Base-by-base conservation (phyloP, 2,113 vertebrate genomes). In the Podiceps cristatus region DNA sequence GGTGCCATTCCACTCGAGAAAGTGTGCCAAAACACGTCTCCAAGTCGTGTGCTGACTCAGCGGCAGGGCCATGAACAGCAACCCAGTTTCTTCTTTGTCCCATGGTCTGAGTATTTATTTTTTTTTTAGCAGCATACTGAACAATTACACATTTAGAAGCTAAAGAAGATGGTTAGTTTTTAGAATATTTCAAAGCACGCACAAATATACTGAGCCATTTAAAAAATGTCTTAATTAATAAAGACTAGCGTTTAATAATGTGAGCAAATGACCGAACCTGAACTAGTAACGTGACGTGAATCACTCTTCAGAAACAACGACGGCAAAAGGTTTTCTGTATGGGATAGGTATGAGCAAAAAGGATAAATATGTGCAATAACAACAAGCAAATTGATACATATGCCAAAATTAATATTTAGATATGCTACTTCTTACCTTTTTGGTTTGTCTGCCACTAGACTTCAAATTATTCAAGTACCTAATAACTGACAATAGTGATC, bases 1-100 rank as follows among this genome's bases (percentile, higher is more conserved):
- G 58, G 25, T 8, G 17, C 42, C 2, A 0, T 5, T 73, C 59
- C 42, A 37, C 49, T 50, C 0, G 0, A 31, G 47, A 63, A 55
- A 31, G 45, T 47, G 20, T 33, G 86, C 49, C 83, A 87, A 81
- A 81, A 53, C 29, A 50, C 0, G 2, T 5, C 50, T 88, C 29
- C 63, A 40, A 47, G 25, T 29, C 2, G 0, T 27, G 28, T 37
- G n/a, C 40, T 62, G 63, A 18, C 17, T 44, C 42, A 53, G 25
- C 6, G 3, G 47, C 17, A 93, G 40, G 9, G 35, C 19, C 29
- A 6, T 31, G 47, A 84, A 64, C 33, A 83, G 72, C 86, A 71
- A 76, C n/a, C 0, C 8, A 56, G 24, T 12, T 88, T 71, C 37
- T 75, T 90, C 44, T 67, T 66, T 6, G 1, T 35, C 27, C 37